phyloP scores from a whole-genome alignment of 2,797 vertebrate genomes.

The Notolabrus celidotus region DNA sequence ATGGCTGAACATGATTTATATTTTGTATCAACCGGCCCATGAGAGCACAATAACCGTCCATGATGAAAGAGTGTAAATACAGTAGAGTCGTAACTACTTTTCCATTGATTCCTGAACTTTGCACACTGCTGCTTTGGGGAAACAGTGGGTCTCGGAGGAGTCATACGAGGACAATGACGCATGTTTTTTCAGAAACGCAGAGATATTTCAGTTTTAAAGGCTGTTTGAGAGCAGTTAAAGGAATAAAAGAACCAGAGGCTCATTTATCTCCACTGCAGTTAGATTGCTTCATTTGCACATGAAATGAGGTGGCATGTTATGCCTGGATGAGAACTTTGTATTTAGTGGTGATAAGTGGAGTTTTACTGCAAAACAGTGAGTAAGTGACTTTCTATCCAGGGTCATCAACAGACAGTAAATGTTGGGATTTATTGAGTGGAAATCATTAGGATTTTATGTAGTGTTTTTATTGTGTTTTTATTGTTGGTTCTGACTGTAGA shows the following conservation, averaged over 20 bases:
- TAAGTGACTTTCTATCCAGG: slow-evolving; percentile 15
- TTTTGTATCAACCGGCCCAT: slow-evolving; percentile 12
- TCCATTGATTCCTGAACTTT: slow-evolving; percentile 5
- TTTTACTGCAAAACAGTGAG: slow-evolving; percentile 35
- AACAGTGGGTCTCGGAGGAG: slow-evolving; percentile 15
- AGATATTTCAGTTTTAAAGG: slow-evolving; percentile 27
- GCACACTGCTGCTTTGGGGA: background rate
- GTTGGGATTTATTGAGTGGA: slow-evolving; percentile 28
- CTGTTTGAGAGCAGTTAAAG: slow-evolving; percentile 25
- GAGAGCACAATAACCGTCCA: slow-evolving; percentile 13
- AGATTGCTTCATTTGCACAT: slow-evolving; percentile 60
- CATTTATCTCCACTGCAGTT: slow-evolving; percentile 46
- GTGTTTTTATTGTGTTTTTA: slow-evolving; percentile 24
- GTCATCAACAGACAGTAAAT: slow-evolving; percentile 39
- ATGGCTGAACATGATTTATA: slow-evolving; percentile 24
- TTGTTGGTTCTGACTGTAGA: slow-evolving; percentile 30
- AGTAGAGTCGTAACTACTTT: background rate
- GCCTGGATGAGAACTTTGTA: slow-evolving; percentile 39
- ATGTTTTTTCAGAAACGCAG: slow-evolving; percentile 3
- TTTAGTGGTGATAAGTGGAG: slow-evolving; percentile 48
- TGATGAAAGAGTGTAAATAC: slow-evolving; percentile 17
- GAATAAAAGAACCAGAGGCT: slow-evolving; percentile 39
- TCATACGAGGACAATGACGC: slow-evolving; percentile 16
- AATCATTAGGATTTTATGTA: slow-evolving; percentile 29
- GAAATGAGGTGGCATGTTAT: slow-evolving; percentile 50